A percentile compares a stretch with the other conserved stretches of the same genome.
Conservation (phyloP, 2,888 invertebrate species). For the Coecobrya sp. region DNA sequence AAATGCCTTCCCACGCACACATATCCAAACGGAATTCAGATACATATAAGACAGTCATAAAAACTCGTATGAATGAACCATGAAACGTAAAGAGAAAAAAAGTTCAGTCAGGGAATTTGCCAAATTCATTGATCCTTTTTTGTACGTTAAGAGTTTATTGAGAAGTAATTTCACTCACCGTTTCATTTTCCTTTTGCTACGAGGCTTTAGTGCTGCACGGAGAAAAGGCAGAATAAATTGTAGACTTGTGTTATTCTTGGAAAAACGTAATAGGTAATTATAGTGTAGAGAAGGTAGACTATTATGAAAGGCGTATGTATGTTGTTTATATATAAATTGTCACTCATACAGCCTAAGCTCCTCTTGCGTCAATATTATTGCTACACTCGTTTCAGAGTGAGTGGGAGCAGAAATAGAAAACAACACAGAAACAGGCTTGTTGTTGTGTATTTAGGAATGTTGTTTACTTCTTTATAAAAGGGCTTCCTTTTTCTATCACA, state of each 20-base stretch:
- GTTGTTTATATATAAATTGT: slow-evolving; percentile 21
- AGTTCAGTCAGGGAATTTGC: background rate
- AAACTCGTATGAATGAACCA: background rate
- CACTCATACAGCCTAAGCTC: slow-evolving; percentile 9
- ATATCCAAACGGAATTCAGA: background rate
- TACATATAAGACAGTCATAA: background rate
- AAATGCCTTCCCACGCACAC: no score
- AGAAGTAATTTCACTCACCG: slow-evolving; percentile 33
- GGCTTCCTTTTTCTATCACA: background rate
- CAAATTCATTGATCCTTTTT: slow-evolving; percentile 5
- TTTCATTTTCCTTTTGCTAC: slow-evolving; percentile 2
- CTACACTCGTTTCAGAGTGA: background rate
- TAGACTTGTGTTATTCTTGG: background rate
- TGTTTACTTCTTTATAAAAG: slow-evolving; percentile 6
- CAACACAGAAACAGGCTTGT: slow-evolving; percentile 18
- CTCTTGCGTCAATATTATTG: slow-evolving; percentile 17
- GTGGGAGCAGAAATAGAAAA: background rate
- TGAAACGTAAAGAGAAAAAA: background rate
- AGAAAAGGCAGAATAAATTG: slow-evolving; percentile 5
- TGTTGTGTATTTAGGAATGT: background rate
- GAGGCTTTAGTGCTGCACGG: background rate
- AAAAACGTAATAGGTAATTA: background rate
- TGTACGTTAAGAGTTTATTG: slow-evolving; percentile 2
- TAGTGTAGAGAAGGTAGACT: background rate
- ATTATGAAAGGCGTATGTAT: background rate